phyloP scores from a whole-genome alignment of 2,888 invertebrate species.

The Drosophila nr. perissopoda region DNA sequence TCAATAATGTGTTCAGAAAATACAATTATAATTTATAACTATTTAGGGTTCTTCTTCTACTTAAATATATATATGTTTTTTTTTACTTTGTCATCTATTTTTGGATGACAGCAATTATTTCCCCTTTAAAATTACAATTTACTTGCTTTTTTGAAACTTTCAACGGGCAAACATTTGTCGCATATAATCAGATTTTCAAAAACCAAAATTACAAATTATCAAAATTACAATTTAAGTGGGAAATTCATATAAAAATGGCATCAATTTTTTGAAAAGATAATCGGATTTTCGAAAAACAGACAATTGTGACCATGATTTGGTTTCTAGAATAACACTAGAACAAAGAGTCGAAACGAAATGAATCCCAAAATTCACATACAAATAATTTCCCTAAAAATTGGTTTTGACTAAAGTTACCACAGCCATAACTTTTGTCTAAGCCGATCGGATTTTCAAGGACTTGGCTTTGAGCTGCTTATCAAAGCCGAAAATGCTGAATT shows the following conservation, averaged over 20 bases:
- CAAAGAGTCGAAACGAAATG: neutral
- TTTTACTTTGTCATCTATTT: too few relatives aligned
- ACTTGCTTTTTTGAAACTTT: neutral
- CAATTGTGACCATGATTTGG: neutral
- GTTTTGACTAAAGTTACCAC: neutral
- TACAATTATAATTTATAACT: neutral
- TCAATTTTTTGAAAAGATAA: accelerated
- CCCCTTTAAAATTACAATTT: too few relatives aligned
- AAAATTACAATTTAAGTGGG: neutral
- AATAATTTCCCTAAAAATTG: neutral
- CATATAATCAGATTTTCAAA: neutral
- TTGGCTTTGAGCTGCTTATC: neutral
- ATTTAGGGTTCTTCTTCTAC: neutral
- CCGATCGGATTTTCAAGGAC: too few relatives aligned
- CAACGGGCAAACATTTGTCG: neutral
- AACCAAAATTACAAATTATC: neutral
- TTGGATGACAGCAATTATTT: too few relatives aligned
- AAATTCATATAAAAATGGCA: neutral
- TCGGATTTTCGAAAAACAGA: neutral
- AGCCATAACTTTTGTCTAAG: too few relatives aligned
- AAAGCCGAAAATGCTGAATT: neutral
- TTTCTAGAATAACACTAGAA: neutral
- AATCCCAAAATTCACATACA: accelerated
- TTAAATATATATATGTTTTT: neutral
- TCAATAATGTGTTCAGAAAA: neutral